Percentiles rank a stretch among this genome's conserved stretches.
phyloP scores from a whole-genome alignment of 2,797 vertebrate species.

The Chaenodraco wilsoni region DNA sequence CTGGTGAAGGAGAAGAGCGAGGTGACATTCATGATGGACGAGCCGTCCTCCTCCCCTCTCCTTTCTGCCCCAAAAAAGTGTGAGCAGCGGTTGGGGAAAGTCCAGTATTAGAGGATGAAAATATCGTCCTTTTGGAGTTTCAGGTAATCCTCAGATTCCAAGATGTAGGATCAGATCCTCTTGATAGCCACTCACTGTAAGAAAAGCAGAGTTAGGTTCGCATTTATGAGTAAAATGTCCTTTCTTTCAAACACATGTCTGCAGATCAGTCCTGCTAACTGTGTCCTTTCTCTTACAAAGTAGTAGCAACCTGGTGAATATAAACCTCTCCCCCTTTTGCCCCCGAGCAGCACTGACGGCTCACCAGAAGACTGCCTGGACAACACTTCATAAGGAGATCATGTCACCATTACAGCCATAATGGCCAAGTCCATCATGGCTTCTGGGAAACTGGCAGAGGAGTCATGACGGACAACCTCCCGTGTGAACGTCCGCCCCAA shows the following conservation, averaged over 20 bases:
- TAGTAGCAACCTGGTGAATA: conserved; percentile 10
- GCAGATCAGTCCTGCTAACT: neutral
- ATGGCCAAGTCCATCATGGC: conserved; percentile 42
- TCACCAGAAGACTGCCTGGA: conserved; percentile 34
- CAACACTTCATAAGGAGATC: conserved; percentile 37
- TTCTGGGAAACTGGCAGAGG: conserved; percentile 73
- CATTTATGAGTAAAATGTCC: neutral
- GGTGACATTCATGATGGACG: conserved; percentile 91
- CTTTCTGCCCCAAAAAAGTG: conserved; percentile 38
- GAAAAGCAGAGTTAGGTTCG: conserved; percentile 35
- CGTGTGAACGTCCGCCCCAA: conserved; percentile 51
- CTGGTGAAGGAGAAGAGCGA: conserved; percentile 98
- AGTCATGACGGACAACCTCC: conserved; percentile 54
- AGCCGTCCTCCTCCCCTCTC: conserved; percentile 59
- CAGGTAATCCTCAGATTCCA: conserved; percentile 40
- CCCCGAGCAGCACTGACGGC: conserved; percentile 2
- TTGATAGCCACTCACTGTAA: conserved; percentile 42
- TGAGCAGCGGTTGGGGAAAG: conserved; percentile 35
- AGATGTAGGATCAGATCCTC: conserved; percentile 30
- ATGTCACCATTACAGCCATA: conserved; percentile 61
- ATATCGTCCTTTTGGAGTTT: conserved; percentile 17
- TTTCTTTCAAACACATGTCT: conserved; percentile 3
- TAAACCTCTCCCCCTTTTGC: conserved; percentile 3
- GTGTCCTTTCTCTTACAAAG: neutral
- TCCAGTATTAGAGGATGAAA: conserved; percentile 35